These are phyloP conservation scores for Psilopogon haemacephalus DNA, from an alignment of 2,113 vertebrate genomes.

Conservation along the genomic window DNA sequence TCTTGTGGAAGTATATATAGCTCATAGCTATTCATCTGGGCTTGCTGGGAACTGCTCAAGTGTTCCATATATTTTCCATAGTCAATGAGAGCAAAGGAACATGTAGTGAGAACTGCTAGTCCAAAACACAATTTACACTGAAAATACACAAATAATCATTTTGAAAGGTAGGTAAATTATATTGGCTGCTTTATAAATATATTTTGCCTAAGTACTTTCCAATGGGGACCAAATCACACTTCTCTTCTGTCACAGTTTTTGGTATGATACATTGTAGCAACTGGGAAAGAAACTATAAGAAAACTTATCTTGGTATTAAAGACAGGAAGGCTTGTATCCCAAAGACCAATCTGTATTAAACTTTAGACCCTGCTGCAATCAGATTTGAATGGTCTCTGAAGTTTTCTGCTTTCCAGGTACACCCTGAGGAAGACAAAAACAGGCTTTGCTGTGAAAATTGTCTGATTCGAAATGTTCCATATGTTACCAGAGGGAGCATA, in stretches of 20 bases:
- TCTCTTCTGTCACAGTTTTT: neutral
- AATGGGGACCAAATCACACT: neutral
- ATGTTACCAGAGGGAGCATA: neutral
- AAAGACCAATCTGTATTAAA: neutral
- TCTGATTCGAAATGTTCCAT: neutral
- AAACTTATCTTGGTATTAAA: neutral
- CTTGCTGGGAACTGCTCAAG: neutral
- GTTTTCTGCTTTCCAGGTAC: neutral
- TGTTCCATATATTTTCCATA: neutral
- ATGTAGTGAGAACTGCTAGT: neutral
- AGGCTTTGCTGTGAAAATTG: neutral
- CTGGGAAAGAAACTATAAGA: neutral
- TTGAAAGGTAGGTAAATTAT: neutral
- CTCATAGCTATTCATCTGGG: conserved; percentile 6
- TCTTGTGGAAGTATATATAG: neutral
- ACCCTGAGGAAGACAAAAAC: neutral
- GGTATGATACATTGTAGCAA: neutral
- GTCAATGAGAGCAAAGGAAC: neutral
- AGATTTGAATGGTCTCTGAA: neutral
- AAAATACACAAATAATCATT: neutral
- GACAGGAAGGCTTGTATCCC: neutral
- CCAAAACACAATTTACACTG: neutral
- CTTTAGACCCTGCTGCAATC: neutral
- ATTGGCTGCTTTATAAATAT: neutral
- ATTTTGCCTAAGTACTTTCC: neutral